These are phyloP conservation scores for Ophioderma brevispina DNA, from an alignment of 35 echinoderm and acorn worm species.

Conservation along the genomic window DNA sequence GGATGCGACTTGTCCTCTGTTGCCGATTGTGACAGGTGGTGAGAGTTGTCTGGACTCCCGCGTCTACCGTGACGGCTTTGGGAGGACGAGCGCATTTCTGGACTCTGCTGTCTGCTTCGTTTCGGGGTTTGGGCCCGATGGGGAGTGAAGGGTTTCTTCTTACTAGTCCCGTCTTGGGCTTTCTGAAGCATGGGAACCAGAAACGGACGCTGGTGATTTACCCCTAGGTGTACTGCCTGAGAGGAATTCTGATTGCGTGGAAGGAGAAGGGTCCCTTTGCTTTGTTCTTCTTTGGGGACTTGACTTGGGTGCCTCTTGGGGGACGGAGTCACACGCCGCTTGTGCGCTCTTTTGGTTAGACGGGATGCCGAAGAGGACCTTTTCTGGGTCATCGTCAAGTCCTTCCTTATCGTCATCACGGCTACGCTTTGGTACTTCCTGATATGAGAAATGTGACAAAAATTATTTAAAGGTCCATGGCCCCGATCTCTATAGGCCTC, in stretches of 20 bases:
- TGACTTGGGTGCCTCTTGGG: neutral
- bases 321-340: neutral
- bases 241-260: constrained; percentile 21
- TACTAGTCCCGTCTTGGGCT: neutral
- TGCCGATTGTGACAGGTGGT: neutral
- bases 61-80: neutral
- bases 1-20: constrained; percentile 32
- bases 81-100: constrained; percentile 17
- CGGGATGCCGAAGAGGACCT: neutral
- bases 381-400: neutral
- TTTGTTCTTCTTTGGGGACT: neutral
- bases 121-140: neutral
- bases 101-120: neutral
- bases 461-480: no score
- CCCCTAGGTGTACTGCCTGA: neutral
- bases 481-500: no score
- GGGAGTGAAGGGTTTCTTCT: neutral
- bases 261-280: constrained; percentile 10
- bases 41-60: neutral
- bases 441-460: neutral
- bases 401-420: neutral
- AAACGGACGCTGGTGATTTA: neutral
- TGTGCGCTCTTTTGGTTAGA: neutral
- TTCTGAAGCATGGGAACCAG: neutral
- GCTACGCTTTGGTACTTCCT: neutral